Base-by-base conservation (phyloP, 1,140 invertebrate genomes). In the Rhagoletis zephyria region DNA sequence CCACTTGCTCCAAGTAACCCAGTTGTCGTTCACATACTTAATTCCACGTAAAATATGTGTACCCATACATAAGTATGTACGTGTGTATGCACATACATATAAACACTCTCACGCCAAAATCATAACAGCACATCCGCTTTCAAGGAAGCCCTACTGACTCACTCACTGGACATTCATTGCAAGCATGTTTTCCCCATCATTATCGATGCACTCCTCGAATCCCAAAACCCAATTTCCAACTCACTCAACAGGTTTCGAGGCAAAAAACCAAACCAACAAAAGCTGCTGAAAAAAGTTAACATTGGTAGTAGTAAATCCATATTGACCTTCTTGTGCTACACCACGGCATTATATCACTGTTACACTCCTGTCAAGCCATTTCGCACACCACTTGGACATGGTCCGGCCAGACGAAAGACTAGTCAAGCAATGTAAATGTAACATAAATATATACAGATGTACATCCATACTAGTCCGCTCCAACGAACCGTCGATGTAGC, bases 101-200 rank as follows among this genome's bases (percentile, higher is more conserved):
- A n/a, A 4, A 81, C 74, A 51, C 7, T 7, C 74, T 19, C 45
- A 81, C 6, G 30, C 74, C 67, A 48, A 48, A 74, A 48, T 56
- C 74, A 81, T 81, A 81, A 81, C 74, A 56, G 74, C 74, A 81
- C 74, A 81, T 81, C 74, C 74, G 74, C 48, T 81, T 81, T 48
- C 74, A 30, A 81, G 74, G 74, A 81, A 81, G 74, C 74, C 74
- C 74, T 81, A 81, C 74, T 81, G 74, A 81, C 74, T 81, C 74
- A 81, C 74, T 81, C 74, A 81, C 74, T 81, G 74, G 74, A 81
- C 74, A 30, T 51, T n/a, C 67, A 16, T 42, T 16, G 74, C 74
- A 59, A 81, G 67, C 74, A 14, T n/a, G 74, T 81, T 81, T 81
- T 81, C 45, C 74, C 51, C 74, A 51, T 30, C 48, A 81, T 81